Evolutionary conservation across 2,113 vertebrate species (phyloP), one percentile per base, ranked within the genome.

Genomic region (Chaetodon trifascialis): DNA sequence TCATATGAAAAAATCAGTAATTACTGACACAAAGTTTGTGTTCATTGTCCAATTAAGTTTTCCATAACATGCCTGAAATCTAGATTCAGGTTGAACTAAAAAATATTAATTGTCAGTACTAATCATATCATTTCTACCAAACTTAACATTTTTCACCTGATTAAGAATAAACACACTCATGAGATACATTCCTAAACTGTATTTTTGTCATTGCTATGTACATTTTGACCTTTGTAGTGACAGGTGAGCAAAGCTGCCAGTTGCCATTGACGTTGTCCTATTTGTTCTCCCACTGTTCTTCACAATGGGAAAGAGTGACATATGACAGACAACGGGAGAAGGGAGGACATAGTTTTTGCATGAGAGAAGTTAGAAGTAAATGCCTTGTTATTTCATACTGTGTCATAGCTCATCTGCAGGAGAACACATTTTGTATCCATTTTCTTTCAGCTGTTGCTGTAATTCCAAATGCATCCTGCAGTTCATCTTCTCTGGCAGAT

Each of bases 401-500:
- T 10, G 11, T 52, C 19, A 54, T 4, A 46, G 1, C 7, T 47
- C 0, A 36, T 56, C 46, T 56, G 7, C 36, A 17, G 8, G 56
- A 46, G 4, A 34, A 44, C 16, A 34, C n/a, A 15, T 16, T 73
- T 23, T 21, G 4, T 19, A 19, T 51, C 64, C 8, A 12, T 78
- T 23, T 72, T 59, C 10, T 71, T 44, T 52, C 7, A 70, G 60
- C 2, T 66, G 46, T 36, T 7, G 54, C 23, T 30, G 25, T 56
- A 1, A 38, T 38, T 46, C 59, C 19, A 25, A 8, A 17, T 10
- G 1, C 30, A 16, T 73, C 36, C 52, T 58, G n/a, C 6, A 14
- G 25, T 16, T 15, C 44, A 66, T 77, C 65, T 23, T 60, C 25
- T 38, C 10, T 23, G 10, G 70, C 44, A 62, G 40, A 6, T 90